Base-by-base conservation (phyloP, 2,888 invertebrate genomes). In the Cheilosia scutellata region DNA sequence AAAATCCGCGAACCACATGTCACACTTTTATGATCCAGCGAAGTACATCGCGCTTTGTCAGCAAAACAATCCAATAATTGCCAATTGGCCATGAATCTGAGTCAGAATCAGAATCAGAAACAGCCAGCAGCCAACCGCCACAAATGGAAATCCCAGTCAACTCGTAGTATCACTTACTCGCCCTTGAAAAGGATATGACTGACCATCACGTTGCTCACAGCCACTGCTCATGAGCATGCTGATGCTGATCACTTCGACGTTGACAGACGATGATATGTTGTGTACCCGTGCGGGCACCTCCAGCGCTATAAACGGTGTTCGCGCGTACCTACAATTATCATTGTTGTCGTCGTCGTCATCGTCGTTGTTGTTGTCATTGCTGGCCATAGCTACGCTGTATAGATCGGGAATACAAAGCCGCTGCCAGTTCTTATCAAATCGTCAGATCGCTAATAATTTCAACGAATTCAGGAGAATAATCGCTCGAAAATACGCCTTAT, bases 381-480 rank as follows among this genome's bases (percentile, higher is more conserved):
- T 37, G 68, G 49, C 33, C 20, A 20, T 66, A 42, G 80, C 33
- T 57, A 57, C 2, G 5, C 7, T 20, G 40, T 11, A 16, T 20
- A 31, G 58, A 82, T 83, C 74, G 83, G 68, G 75, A 60, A 84
- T 65, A 84, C 65, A 63, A 82, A 55, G 51, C 53, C 84, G 44
- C 63, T 55, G 70, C 65, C 53, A 65, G 62, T 13, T 58, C 82
- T 82, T 87, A 82, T 87, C 87, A 82, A 58, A 60, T 70, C 82
- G 47, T 82, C 82, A 87, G 82, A 87, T 87, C 87, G 86, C 62
- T 86, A 86, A 86, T 86, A 86, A 86, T 86, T 86, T 86, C 86
- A 86, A 86, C 76, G 87, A 87, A 87, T 87, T 87, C 87, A 82
- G 72, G 58, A 82, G 78, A 87, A 87, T 87, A 87, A 87, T 87